phyloP scores from a whole-genome alignment of 1,140 invertebrate species.

The Heliconius himera region DNA sequence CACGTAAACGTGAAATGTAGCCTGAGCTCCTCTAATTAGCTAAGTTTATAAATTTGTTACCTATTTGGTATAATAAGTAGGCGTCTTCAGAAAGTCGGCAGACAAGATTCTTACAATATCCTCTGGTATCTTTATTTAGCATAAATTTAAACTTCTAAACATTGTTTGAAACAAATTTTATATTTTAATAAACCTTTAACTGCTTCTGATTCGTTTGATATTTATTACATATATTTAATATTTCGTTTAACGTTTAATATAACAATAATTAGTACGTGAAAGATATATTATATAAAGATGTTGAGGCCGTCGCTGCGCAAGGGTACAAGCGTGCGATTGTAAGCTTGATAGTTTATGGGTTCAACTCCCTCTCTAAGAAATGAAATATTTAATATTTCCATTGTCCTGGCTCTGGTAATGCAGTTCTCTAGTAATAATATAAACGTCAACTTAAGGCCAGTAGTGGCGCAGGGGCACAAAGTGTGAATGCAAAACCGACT shows the following conservation, averaged over 20 bases:
- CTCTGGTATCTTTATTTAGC: slow-evolving; percentile 42
- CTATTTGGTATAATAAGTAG: slow-evolving; percentile 71
- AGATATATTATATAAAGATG: neutral
- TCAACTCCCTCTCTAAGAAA: too few species aligned
- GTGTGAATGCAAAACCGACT: too few species aligned
- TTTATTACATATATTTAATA: too few species aligned
- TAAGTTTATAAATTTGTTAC: slow-evolving; percentile 77
- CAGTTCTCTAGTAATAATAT: too few species aligned
- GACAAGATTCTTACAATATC: slow-evolving; percentile 46
- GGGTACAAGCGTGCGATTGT: too few species aligned
- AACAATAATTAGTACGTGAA: neutral
- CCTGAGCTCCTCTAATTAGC: slow-evolving; percentile 65
- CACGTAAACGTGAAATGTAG: slow-evolving; percentile 68
- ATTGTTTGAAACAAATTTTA: slow-evolving; percentile 33
- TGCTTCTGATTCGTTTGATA: neutral
- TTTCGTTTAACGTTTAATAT: neutral
- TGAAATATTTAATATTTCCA: too few species aligned
- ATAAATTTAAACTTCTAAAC: slow-evolving; percentile 44
- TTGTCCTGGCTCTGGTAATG: too few species aligned
- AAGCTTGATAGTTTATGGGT: too few species aligned
- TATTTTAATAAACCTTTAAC: neutral
- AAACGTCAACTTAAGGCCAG: too few species aligned
- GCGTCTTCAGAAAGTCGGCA: slow-evolving; percentile 54
- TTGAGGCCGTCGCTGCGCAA: too few species aligned
- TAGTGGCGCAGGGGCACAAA: too few species aligned